Base-by-base conservation (phyloP, 1,140 invertebrate species). In the Babylonia areolata region DNA sequence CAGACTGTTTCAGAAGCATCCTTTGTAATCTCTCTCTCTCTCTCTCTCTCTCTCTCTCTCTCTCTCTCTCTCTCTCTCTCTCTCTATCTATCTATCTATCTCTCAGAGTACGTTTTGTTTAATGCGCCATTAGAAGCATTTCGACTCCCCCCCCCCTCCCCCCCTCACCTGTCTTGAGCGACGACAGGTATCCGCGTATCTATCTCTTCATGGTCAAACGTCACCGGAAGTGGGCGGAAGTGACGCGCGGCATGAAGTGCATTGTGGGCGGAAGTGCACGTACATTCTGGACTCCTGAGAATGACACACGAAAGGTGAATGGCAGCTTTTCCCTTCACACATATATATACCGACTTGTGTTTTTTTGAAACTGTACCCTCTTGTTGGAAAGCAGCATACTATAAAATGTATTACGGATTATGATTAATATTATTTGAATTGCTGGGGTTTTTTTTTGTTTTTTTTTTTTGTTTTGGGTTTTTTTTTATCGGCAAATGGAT, bases 291-390 rank as follows among this genome's bases (percentile, higher is more conserved):
- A 64, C 28, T 0, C 15, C 15, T 64, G 58, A 64, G 58, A 64
- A 64, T 64, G 58, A 64, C 58, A 28, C 58, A 64, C 58, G 28
- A 64, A 64, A 28, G 58, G 58, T 64, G 58, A 64, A 64, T 64
- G 58, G 58, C 58, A 64, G 58, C 58, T 64, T 64, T 64, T 64
- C 58, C 58, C 58, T 64, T 64, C 17, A 64, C 58, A 64, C 15
- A 23, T 28, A 23, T 51, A 20, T 51, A 51, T 64, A 64, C 23
- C 58, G 58, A 64, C 23, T n/a, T 64, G 15, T 64, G 9, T 28
- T 64, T 28, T 64, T 64, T n/a, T 64, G 15, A 20, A 23, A 64
- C 58, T 64, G 17, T 64, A 3, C 28, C 58, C 28, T n/a, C n/a
- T 28, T n/a, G 17, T 64, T 64, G 58, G 17, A 64, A 64, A 64